A percentile compares a stretch with the other conserved stretches of the same genome.
These are phyloP conservation scores for Rhinoderma darwinii DNA, from an alignment of 2,113 vertebrate genomes.

Conservation along the genomic window DNA sequence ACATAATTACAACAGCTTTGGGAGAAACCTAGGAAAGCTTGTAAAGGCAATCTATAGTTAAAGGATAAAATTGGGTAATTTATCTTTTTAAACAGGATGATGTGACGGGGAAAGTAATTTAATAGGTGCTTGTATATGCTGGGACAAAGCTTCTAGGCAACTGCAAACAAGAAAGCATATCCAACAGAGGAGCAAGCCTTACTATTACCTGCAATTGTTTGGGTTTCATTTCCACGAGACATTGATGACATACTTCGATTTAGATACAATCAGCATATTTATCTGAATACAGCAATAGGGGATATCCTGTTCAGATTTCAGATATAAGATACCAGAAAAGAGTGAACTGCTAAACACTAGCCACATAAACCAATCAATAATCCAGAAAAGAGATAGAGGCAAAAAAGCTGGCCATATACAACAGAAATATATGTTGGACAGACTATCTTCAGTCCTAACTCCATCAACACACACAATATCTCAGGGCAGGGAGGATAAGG, in stretches of 20 bases:
- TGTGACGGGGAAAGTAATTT: slow-evolving; percentile 28
- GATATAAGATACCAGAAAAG: background rate
- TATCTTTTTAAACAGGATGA: slow-evolving; percentile 21
- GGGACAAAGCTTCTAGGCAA: background rate
- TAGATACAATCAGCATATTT: background rate
- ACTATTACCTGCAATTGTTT: background rate
- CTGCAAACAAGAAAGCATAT: background rate
- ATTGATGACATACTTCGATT: background rate
- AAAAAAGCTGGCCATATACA: background rate
- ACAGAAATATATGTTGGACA: background rate
- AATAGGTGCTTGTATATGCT: background rate
- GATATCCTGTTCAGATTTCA: background rate
- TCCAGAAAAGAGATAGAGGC: background rate
- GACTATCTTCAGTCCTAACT: background rate
- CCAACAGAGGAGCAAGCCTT: background rate
- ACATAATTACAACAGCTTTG: slow-evolving; percentile 39
- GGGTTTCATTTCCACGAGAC: background rate
- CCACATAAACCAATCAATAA: background rate
- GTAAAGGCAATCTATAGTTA: slow-evolving; percentile 20
- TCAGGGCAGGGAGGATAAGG: no score
- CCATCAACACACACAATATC: no score
- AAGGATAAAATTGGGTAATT: slow-evolving; percentile 31
- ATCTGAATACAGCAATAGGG: background rate
- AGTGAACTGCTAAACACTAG: background rate
- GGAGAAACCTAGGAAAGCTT: slow-evolving; percentile 26